Evolutionary conservation across 2,797 vertebrate species (phyloP).

Genomic region (Malacoraja senta): DNA sequence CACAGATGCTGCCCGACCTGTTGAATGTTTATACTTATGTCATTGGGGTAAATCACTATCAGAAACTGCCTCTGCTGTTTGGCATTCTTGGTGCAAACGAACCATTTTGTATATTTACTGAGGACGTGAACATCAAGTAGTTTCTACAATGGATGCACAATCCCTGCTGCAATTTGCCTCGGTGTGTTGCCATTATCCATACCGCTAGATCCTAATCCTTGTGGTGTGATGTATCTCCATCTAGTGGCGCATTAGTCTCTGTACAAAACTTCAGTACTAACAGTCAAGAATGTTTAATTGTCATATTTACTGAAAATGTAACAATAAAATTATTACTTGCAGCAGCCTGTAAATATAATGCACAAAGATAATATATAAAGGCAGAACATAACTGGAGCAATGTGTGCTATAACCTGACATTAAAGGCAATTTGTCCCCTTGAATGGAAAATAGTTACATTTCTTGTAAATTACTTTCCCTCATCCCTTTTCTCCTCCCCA

Average conservation of each 20-base stretch:
- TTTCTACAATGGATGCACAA: background rate
- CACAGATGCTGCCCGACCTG: too few relatives aligned
- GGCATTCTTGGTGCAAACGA: background rate
- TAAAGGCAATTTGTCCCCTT: background rate
- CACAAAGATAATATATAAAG: too few relatives aligned
- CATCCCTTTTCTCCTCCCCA: background rate
- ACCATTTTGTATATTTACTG: too few relatives aligned
- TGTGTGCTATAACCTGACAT: too few relatives aligned
- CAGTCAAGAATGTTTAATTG: too few relatives aligned
- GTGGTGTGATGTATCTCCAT: conserved; percentile 7
- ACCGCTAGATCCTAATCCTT: background rate
- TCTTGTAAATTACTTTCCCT: background rate
- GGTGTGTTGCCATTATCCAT: too few relatives aligned
- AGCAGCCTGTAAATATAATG: too few relatives aligned
- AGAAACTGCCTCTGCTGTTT: background rate
- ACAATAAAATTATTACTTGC: too few relatives aligned
- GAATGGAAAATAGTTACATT: background rate
- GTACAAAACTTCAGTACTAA: background rate
- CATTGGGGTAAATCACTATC: too few relatives aligned
- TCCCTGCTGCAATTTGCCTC: background rate
- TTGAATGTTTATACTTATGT: too few relatives aligned
- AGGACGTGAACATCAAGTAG: background rate
- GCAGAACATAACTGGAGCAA: background rate
- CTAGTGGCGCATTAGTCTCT: background rate
- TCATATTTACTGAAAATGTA: too few relatives aligned